Conservation (phyloP, 2,797 vertebrate genomes). For the Scolopax bukidnonensis region DNA sequence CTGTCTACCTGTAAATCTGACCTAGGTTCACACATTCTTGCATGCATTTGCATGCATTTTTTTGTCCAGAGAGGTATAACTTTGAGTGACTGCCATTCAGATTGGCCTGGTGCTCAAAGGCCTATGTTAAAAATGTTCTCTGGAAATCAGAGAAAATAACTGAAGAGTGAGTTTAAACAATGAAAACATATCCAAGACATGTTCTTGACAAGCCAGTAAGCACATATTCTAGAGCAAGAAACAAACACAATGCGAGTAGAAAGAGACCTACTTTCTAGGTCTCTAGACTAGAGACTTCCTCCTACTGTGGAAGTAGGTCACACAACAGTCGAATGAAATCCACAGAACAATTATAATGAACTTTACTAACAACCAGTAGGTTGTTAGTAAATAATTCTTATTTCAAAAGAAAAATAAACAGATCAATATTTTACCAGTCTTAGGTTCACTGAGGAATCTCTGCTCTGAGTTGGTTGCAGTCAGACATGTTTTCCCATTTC, state of each 20-base stretch:
- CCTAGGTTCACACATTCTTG: background rate
- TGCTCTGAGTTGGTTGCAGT: background rate
- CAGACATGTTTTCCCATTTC: background rate
- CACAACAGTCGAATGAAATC: background rate
- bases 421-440: background rate
- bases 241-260: background rate
- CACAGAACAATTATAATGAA: background rate
- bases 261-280: background rate
- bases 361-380: background rate
- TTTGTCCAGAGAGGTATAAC: background rate
- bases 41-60: background rate
- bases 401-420: background rate
- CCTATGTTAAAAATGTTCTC: background rate
- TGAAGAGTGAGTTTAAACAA: background rate
- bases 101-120: background rate
- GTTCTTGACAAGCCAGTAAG: background rate
- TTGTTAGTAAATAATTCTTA: background rate
- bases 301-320: background rate
- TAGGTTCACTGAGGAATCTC: background rate
- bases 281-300: too few species aligned
- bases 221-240: background rate
- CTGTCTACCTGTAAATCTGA: background rate
- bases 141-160: background rate
- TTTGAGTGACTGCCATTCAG: background rate
- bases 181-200: background rate